A percentile compares a stretch with the other conserved stretches of the same genome.
Conservation (phyloP, 2,888 invertebrate genomes). For the Patella pellucida region DNA sequence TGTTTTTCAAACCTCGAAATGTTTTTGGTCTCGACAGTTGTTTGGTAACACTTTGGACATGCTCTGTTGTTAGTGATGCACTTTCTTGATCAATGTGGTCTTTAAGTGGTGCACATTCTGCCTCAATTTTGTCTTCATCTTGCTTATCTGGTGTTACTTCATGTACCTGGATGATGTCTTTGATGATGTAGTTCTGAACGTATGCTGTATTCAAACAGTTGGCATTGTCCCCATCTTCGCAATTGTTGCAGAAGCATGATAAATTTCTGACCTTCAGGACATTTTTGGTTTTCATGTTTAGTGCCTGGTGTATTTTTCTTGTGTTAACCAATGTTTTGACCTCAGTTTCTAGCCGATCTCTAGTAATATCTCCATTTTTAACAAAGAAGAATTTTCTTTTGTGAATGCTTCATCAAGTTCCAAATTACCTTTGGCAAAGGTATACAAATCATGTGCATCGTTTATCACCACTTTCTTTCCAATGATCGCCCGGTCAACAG, state of each 20-base stretch:
- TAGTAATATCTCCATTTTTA: conserved; percentile 28
- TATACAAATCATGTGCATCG: conserved; percentile 31
- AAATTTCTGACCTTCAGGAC: conserved; percentile 25
- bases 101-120: too few species aligned
- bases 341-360: conserved; percentile 33
- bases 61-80: too few species aligned
- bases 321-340: conserved; percentile 30
- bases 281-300: conserved; percentile 13
- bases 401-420: conserved; percentile 21
- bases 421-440: conserved; percentile 23
- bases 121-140: background rate
- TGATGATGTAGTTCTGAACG: conserved; percentile 20
- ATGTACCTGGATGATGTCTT: conserved; percentile 12
- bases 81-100: too few species aligned
- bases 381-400: conserved; percentile 33
- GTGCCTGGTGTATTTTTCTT: conserved; percentile 30
- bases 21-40: too few species aligned
- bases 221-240: conserved; percentile 18
- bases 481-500: conserved; percentile 36
- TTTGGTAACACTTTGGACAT: too few species aligned
- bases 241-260: conserved; percentile 31
- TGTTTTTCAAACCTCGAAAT: too few species aligned
- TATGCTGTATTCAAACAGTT: conserved; percentile 29
- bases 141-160: background rate
- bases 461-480: conserved; percentile 34